phyloP scores from a whole-genome alignment of 1,140 invertebrate species.

The Diorhabda elongata region DNA sequence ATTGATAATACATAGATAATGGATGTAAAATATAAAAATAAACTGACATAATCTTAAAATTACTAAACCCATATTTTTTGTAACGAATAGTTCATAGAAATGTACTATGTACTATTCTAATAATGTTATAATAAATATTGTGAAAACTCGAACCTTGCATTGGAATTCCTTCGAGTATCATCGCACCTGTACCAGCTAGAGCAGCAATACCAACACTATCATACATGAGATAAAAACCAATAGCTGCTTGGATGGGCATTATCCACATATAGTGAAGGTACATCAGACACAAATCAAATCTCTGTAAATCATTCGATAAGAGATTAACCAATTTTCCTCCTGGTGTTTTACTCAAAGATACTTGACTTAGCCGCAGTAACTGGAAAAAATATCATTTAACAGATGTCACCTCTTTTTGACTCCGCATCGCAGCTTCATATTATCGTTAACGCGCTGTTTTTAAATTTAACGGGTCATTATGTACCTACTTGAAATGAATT shows the following conservation, averaged over 20 bases:
- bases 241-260: constrained; percentile 43
- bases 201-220: constrained; percentile 54
- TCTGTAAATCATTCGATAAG: constrained; percentile 72
- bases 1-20: not conserved
- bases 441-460: no score
- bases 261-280: constrained; percentile 52
- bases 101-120: no score
- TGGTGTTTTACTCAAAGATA: constrained; percentile 50
- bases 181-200: constrained; percentile 57
- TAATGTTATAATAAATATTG: no score
- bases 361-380: constrained; percentile 35
- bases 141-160: constrained; percentile 51
- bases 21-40: no score
- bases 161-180: constrained; percentile 59
- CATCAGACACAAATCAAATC: constrained; percentile 54
- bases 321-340: constrained; percentile 80
- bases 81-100: no score
- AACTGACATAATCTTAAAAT: no score
- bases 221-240: constrained; percentile 73
- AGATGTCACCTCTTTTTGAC: no score
- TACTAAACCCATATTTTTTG: no score
- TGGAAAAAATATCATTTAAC: constrained; percentile 21
- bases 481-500: no score
- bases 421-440: no score
- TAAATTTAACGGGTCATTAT: no score